Base-by-base conservation (phyloP, 2,888 invertebrate species). In the Amblyjoppa fuscipennis region DNA sequence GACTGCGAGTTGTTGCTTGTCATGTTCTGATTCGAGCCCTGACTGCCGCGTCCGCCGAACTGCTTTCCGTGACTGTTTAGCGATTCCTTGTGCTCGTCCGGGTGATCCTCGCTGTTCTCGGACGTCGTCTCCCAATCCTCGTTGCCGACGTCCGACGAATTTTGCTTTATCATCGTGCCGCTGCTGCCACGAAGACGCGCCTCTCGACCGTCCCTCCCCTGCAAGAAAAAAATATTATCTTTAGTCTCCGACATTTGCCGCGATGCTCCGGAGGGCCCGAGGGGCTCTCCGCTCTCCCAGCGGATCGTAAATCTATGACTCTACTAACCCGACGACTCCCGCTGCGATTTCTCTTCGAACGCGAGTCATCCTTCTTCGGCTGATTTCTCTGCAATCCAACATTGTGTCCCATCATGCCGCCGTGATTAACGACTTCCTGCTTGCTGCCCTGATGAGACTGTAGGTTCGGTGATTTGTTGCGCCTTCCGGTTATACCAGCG, bases 121-220 rank as follows among this genome's bases (percentile, higher is more conserved):
- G 97, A 97, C 25, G 97, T 97, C 66, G 97, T 97, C 93, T 97
- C 98, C 96, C 97, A 97, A 91, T 97, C 96, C 90, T 96, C 96
- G 88, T 96, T 96, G 86, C 96, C 96, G 11, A 95, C 95, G 84
- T 94, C 94, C 5, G 92, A 89, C 0, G 93, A 92, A 69, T 93
- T 91, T 69, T 93, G 93, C 77, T 94, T 94, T 13, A 91, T 86
- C 13, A 91, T 89, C 45, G 90, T 90, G 25, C 89, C 84, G 49
- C 90, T 90, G 28, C 89, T 89, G 0, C 90, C 87, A 6, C 93
- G 93, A 28, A 90, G 91, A 68, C 93, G 92, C 5, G 89, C 78
- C 31, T 92, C 93, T 1, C 93, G 91, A 70, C 88, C 90, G 61
- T 94, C 94, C 93, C 91, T 94, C 91, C 92, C 91, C 92, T 93